These are phyloP conservation scores for Heliocidaris tuberculata DNA, from an alignment of 35 echinoderm and acorn worm species.

Conservation along the genomic window DNA sequence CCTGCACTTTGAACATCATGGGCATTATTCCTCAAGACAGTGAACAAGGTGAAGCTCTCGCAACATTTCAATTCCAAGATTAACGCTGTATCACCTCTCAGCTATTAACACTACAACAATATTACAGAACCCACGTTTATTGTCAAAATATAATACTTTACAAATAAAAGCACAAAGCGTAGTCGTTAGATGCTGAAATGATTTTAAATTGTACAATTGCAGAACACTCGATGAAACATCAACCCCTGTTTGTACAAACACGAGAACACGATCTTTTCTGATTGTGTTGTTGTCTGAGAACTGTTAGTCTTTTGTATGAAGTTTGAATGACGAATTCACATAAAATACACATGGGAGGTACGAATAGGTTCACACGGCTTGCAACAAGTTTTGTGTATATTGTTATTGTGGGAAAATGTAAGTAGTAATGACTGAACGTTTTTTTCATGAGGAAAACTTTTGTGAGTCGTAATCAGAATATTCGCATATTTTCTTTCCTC, in stretches of 20 bases:
- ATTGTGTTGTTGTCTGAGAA: background rate
- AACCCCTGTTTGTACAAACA: background rate
- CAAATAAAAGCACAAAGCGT: background rate
- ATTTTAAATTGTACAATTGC: background rate
- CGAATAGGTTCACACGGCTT: background rate
- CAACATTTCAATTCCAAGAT: too few relatives aligned
- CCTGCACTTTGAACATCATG: too few relatives aligned
- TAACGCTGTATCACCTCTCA: too few relatives aligned
- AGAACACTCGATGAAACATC: background rate
- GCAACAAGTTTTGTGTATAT: background rate
- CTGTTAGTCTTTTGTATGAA: background rate
- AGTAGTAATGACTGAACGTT: background rate
- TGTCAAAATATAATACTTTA: background rate
- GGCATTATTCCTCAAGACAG: too few relatives aligned
- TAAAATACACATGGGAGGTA: background rate
- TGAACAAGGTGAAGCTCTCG: background rate
- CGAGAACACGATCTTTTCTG: background rate
- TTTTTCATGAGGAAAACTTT: background rate
- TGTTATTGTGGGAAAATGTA: conserved; percentile 18
- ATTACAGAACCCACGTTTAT: background rate
- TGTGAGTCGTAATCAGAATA: too few relatives aligned
- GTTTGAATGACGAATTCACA: background rate
- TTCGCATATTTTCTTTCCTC: too few relatives aligned
- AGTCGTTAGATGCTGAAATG: background rate
- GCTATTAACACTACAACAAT: too few relatives aligned